Conservation (phyloP, 1,140 invertebrate genomes). For the Episyrphus balteatus region DNA sequence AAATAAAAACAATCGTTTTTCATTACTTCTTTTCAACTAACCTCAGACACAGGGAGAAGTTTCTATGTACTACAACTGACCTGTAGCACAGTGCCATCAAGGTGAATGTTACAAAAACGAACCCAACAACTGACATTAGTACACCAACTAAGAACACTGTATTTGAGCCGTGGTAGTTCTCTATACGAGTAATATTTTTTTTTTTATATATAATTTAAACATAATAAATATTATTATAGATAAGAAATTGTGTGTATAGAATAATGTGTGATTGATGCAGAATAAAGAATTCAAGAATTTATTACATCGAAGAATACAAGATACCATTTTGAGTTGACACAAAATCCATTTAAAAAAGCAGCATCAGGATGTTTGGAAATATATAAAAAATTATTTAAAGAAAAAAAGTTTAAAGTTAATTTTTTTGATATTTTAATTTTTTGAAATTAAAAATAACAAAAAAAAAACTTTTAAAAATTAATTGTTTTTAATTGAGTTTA, state of each 20-base stretch:
- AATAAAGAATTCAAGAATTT: background rate
- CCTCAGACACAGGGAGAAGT: slow-evolving; percentile 93
- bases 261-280: background rate
- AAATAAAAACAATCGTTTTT: slow-evolving; percentile 38
- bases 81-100: slow-evolving; percentile 98
- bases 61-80: slow-evolving; percentile 96
- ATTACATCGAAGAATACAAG: background rate
- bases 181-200: slow-evolving; percentile 41
- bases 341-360: background rate
- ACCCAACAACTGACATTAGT: slow-evolving; percentile 95
- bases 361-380: background rate
- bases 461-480: no score
- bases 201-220: no score
- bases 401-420: no score
- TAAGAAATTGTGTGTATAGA: no score
- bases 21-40: slow-evolving; percentile 55
- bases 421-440: no score
- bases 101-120: slow-evolving; percentile 96
- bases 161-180: slow-evolving; percentile 89
- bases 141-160: slow-evolving; percentile 93
- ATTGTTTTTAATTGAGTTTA: no score
- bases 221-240: no score
- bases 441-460: no score
- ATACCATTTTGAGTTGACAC: background rate
- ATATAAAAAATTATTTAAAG: no score